These are phyloP conservation scores for Brachyptera risi DNA, from an alignment of 2,888 invertebrate genomes.

Conservation along the genomic window DNA sequence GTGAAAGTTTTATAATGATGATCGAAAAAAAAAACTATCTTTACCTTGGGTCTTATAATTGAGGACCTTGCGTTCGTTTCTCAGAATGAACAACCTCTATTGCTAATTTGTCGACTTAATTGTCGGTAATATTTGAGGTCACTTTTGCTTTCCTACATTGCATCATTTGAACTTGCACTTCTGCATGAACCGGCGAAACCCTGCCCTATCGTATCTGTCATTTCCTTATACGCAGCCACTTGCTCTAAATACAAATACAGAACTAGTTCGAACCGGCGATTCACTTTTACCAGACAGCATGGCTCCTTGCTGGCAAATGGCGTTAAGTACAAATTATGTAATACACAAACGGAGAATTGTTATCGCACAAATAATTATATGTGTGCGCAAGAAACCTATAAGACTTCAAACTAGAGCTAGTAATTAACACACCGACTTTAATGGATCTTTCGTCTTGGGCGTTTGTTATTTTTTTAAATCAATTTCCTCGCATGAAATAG, in stretches of 20 bases:
- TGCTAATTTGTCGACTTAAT: slow-evolving; percentile 17
- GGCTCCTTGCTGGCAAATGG: background rate
- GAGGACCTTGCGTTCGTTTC: slow-evolving; percentile 20
- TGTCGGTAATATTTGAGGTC: slow-evolving; percentile 18
- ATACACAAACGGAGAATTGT: no score
- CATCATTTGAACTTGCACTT: slow-evolving; percentile 20
- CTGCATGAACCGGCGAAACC: background rate
- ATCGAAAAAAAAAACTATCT: slow-evolving; percentile 8
- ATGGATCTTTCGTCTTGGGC: no score
- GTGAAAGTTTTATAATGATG: slow-evolving; percentile 22
- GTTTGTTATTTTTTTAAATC: no score
- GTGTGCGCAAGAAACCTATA: no score
- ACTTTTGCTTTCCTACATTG: slow-evolving; percentile 19
- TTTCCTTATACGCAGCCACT: background rate
- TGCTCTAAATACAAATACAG: background rate
- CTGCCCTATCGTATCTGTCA: no score
- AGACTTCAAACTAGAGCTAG: no score
- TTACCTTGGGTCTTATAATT: slow-evolving; percentile 20
- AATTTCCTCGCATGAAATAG: no score
- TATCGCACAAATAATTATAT: no score
- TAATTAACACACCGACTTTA: no score
- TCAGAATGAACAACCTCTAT: slow-evolving; percentile 12
- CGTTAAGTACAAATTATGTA: no score
- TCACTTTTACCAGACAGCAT: background rate
- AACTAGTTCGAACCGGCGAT: no score